phyloP scores from a whole-genome alignment of 1,140 invertebrate genomes.

The Hyphantria cunea region DNA sequence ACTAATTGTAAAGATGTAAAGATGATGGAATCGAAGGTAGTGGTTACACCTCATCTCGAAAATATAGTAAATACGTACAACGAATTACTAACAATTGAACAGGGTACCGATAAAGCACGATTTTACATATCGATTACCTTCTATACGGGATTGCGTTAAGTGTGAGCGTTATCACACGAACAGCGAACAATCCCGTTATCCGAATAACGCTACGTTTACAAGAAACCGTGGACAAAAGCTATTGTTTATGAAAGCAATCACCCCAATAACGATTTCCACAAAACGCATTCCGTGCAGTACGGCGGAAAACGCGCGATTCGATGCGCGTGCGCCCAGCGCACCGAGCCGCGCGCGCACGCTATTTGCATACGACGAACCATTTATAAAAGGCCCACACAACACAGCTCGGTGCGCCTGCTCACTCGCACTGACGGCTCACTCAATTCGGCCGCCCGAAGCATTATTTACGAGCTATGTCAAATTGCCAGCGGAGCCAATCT shows the following conservation, averaged over 20 bases:
- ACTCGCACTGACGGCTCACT: constrained; percentile 40
- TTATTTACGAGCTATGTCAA: constrained; percentile 79
- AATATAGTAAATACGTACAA: constrained; percentile 26
- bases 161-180: constrained; percentile 53
- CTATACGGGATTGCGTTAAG: constrained; percentile 46
- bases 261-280: constrained; percentile 79
- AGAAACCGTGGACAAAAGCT: constrained; percentile 69
- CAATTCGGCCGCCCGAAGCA: constrained; percentile 49
- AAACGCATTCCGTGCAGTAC: constrained; percentile 57
- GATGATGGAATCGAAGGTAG: constrained; percentile 3
- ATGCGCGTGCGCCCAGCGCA: constrained; percentile 66
- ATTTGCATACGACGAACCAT: constrained; percentile 58
- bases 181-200: constrained; percentile 53
- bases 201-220: constrained; percentile 63
- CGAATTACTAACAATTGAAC: constrained; percentile 32
- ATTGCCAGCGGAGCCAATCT: constrained; percentile 76
- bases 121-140: constrained; percentile 29
- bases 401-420: constrained; percentile 8
- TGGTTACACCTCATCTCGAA: constrained; percentile 19
- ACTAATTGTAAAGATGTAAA: no score
- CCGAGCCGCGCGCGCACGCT: constrained; percentile 43
- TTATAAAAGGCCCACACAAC: constrained; percentile 36
- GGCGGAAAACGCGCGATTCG: constrained; percentile 77
- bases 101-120: constrained; percentile 51
- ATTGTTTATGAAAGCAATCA: constrained; percentile 81